Evolutionary conservation across 2,888 invertebrate species (phyloP).

Genomic region (Tholera decimalis): DNA sequence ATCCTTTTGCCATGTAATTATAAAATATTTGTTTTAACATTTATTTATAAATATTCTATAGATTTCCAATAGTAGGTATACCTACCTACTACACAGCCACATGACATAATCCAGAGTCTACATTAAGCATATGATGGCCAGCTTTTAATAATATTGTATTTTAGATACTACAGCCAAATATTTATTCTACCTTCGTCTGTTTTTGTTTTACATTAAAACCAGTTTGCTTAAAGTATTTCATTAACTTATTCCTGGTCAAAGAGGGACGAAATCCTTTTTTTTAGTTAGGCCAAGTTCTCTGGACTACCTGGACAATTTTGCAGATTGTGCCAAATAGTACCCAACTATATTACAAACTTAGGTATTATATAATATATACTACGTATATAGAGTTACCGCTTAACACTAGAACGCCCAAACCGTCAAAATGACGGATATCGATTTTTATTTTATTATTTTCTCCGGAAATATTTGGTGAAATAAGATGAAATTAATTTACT

Average conservation of each 20-base stretch:
- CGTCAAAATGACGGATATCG: too few species aligned
- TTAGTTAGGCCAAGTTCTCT: conserved; percentile 50
- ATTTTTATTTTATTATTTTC: too few species aligned
- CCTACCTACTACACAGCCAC: not conserved
- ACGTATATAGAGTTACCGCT: not conserved
- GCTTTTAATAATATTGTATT: not conserved
- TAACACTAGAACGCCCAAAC: too few species aligned
- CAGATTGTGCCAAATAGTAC: conserved; percentile 11
- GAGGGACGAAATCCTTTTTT: conserved; percentile 32
- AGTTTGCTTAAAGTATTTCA: not conserved
- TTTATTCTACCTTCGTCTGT: not conserved
- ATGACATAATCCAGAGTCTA: not conserved
- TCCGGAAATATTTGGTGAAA: too few species aligned
- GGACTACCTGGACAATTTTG: conserved; percentile 20
- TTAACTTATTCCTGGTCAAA: conserved; percentile 14
- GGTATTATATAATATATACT: too few species aligned
- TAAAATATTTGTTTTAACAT: not conserved
- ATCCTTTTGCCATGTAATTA: not conserved
- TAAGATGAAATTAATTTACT: too few species aligned
- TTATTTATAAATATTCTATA: not conserved
- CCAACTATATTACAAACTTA: not conserved
- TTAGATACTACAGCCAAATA: not conserved
- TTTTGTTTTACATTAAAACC: not conserved
- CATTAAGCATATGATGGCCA: not conserved
- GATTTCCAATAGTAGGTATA: conserved; percentile 2